These are phyloP conservation scores for Propithecus deckenii DNA, from an alignment of 2,797 vertebrate species.

Conservation along the genomic window DNA sequence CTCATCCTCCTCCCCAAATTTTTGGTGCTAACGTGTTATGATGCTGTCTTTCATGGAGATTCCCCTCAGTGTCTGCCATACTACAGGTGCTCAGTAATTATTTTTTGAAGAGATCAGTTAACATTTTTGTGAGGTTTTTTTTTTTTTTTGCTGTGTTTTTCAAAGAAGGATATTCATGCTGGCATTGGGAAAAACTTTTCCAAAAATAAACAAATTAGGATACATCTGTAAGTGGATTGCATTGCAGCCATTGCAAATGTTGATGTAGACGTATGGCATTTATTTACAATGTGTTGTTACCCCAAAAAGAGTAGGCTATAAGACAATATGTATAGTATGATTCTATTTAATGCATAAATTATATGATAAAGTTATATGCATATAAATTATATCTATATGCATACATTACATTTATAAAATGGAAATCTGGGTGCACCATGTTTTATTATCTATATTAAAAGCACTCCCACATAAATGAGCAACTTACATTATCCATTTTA, in stretches of 20 bases:
- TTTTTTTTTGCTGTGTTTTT: conserved; percentile 1
- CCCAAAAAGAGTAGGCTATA: neutral
- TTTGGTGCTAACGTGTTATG: neutral
- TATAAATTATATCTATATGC: neutral
- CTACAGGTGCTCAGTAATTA: neutral
- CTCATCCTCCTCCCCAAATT: neutral
- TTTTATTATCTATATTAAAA: conserved; percentile 2
- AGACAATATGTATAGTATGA: neutral
- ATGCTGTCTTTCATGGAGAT: neutral
- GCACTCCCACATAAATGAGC: neutral
- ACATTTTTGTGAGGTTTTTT: neutral
- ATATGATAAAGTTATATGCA: neutral
- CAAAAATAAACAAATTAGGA: neutral
- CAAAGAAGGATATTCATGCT: neutral
- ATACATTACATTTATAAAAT: neutral
- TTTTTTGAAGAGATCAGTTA: neutral
- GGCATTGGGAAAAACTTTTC: neutral
- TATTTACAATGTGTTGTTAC: neutral
- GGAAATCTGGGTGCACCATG: neutral
- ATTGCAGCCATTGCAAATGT: neutral
- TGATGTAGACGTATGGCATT: neutral
- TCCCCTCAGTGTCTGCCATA: neutral
- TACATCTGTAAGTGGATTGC: neutral
- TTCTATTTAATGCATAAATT: neutral
- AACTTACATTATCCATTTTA: neutral